Conservation (phyloP, 92 coral and sea anemone genomes). For the Palythoa heliodiscus region DNA sequence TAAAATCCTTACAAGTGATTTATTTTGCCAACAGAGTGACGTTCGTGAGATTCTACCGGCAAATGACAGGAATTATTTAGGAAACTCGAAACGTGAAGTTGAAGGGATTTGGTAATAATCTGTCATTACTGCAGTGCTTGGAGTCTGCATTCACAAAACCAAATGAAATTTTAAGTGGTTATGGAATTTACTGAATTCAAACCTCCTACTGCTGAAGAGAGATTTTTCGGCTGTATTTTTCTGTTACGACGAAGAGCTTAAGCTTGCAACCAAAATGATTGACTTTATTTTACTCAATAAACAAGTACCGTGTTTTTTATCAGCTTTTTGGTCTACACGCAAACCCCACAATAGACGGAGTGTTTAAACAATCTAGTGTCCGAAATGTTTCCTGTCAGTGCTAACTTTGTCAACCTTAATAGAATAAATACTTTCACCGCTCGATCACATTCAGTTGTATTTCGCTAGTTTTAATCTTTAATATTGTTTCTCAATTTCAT, state of each 20-base stretch:
- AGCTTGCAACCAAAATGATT: too few relatives aligned
- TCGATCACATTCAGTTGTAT: background rate
- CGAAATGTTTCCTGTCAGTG: too few relatives aligned
- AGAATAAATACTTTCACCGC: background rate
- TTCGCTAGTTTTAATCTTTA: too few relatives aligned
- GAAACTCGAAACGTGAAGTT: slow-evolving; percentile 43
- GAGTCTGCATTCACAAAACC: background rate
- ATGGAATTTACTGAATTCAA: slow-evolving; percentile 18
- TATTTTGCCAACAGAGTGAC: background rate
- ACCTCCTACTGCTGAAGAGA: slow-evolving; percentile 3
- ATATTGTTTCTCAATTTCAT: too few relatives aligned
- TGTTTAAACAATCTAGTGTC: too few relatives aligned
- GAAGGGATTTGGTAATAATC: slow-evolving; percentile 29
- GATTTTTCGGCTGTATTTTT: background rate
- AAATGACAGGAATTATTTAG: slow-evolving; percentile 27
- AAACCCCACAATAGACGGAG: too few relatives aligned
- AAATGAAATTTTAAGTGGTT: slow-evolving; percentile 23
- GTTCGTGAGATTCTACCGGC: background rate
- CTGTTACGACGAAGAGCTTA: background rate
- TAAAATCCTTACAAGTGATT: background rate
- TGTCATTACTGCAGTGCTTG: slow-evolving; percentile 9
- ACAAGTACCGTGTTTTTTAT: too few relatives aligned
- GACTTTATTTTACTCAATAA: too few relatives aligned
- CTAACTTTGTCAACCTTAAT: too few relatives aligned
- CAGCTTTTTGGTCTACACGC: too few relatives aligned